Evolutionary conservation across 2,797 vertebrate species (phyloP).

Genomic region (Artibeus lituratus): DNA sequence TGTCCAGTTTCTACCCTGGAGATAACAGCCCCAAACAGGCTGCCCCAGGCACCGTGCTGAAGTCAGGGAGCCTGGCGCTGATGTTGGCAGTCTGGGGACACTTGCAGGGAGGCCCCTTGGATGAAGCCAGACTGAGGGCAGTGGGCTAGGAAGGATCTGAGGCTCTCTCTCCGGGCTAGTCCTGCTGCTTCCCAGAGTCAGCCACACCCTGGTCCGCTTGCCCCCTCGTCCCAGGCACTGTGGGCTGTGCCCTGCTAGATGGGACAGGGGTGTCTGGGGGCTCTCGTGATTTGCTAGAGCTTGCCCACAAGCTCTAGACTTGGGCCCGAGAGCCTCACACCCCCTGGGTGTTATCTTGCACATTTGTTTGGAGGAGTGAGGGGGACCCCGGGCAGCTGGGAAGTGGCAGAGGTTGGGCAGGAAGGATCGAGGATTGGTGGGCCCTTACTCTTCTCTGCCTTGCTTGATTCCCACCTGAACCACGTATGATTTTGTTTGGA

Average conservation of each 20-base stretch:
- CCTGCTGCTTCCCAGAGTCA: neutral
- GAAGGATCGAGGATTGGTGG: neutral
- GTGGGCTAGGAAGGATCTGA: neutral
- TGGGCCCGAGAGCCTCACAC: neutral
- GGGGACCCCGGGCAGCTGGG: neutral
- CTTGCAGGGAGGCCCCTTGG: neutral
- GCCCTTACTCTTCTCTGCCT: neutral
- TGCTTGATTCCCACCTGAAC: neutral
- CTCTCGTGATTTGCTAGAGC: neutral
- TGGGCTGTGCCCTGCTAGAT: neutral
- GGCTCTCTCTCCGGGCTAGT: neutral
- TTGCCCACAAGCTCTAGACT: neutral
- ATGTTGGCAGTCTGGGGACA: neutral
- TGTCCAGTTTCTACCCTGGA: slow-evolving; percentile 63
- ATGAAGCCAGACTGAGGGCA: neutral
- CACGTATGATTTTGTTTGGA: neutral
- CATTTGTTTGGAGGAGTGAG: neutral
- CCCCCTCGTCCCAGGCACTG: neutral
- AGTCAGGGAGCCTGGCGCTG: neutral
- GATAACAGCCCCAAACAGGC: neutral
- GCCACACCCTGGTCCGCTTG: neutral
- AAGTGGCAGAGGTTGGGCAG: neutral
- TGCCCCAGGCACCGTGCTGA: neutral
- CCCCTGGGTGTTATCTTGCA: neutral
- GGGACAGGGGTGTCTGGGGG: neutral